These are phyloP conservation scores for Hydrotaea diabolus DNA, from an alignment of 2,888 invertebrate species.

Conservation along the genomic window DNA sequence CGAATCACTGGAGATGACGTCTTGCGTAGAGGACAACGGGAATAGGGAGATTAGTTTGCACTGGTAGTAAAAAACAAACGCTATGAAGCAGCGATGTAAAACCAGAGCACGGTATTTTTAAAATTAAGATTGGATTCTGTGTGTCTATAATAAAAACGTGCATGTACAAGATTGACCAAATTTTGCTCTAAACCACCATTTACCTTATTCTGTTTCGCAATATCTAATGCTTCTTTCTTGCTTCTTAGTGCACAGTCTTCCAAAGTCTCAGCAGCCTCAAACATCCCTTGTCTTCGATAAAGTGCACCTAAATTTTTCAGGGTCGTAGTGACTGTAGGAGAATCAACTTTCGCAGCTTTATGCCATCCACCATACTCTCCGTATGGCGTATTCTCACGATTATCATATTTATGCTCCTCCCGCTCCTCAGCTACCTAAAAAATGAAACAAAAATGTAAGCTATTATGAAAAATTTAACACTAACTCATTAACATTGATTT, in stretches of 20 bases:
- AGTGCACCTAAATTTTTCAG: constrained; percentile 98
- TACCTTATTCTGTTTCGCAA: constrained; percentile 95
- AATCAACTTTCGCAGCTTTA: constrained; percentile 98
- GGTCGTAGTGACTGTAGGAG: constrained; percentile 98
- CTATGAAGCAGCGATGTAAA: too few relatives aligned
- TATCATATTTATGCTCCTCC: constrained; percentile 96
- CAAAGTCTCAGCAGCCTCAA: constrained; percentile 98
- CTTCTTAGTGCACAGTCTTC: constrained; percentile 99
- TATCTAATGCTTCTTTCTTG: constrained; percentile 96
- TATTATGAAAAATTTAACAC: too few relatives aligned
- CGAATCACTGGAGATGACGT: too few relatives aligned
- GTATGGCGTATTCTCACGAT: constrained; percentile 93
- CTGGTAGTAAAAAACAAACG: too few relatives aligned
- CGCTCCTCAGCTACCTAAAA: constrained; percentile 99
- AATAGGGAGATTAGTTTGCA: too few relatives aligned
- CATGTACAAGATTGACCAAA: too few relatives aligned
- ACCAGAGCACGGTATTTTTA: too few relatives aligned
- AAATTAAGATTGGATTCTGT: too few relatives aligned
- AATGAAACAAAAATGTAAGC: background rate
- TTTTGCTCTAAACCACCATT: background rate
- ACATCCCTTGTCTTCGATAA: constrained; percentile 99
- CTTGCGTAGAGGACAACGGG: too few relatives aligned
- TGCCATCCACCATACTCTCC: constrained; percentile 97
- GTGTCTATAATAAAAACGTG: too few relatives aligned
- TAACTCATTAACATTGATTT: too few relatives aligned